phyloP scores from a whole-genome alignment of 2,797 vertebrate species.

The Cryptoblepharus egeriae region DNA sequence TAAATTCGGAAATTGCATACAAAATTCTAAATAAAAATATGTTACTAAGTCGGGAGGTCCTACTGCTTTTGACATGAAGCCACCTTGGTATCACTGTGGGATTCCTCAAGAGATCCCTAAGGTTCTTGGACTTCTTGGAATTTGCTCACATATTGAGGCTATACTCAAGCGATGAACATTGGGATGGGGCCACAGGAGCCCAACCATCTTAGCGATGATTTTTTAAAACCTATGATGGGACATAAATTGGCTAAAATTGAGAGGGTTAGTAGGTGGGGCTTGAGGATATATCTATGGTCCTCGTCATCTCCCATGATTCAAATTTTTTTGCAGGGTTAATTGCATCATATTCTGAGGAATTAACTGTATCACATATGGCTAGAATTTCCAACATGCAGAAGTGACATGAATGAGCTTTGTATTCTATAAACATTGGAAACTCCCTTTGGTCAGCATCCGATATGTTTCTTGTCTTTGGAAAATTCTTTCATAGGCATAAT shows the following conservation, averaged over 20 bases:
- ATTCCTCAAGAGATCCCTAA: background rate
- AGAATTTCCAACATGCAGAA: background rate
- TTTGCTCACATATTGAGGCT: background rate
- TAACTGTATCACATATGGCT: background rate
- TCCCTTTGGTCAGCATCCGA: slow-evolving; percentile 38
- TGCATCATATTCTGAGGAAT: slow-evolving; percentile 5
- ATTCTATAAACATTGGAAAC: background rate
- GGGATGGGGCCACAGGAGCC: no score
- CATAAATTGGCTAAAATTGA: no score
- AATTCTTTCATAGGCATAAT: slow-evolving; percentile 32
- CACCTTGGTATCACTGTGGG: no score
- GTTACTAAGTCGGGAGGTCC: background rate
- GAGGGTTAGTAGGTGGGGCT: no score
- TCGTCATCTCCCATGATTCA: no score
- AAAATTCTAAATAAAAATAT: background rate
- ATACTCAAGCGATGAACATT: no score
- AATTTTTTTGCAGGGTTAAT: accelerated
- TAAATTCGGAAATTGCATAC: no score
- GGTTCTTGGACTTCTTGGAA: background rate
- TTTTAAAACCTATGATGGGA: no score
- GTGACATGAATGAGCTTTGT: background rate
- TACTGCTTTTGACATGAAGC: background rate
- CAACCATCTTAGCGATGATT: no score
- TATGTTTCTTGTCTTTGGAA: slow-evolving; percentile 39
- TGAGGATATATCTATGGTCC: no score